phyloP scores from a whole-genome alignment of 2,888 invertebrate genomes.

The Endomychus coccineus region DNA sequence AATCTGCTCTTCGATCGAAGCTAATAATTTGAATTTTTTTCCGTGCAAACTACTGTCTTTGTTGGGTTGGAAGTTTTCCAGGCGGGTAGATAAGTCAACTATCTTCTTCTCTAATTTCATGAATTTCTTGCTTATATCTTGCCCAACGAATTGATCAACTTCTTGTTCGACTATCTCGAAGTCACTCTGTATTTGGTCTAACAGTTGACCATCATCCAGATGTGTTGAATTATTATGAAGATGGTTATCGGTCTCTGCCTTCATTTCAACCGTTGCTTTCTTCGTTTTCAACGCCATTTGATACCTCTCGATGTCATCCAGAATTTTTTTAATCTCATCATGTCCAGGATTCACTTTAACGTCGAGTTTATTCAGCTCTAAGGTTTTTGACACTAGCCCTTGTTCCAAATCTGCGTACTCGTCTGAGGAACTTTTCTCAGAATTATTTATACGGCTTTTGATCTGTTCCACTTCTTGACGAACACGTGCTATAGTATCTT shows the following conservation, averaged over 20 bases:
- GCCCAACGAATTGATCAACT: no score
- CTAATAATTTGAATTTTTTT: not conserved
- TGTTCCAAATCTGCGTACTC: slow-evolving; percentile 6
- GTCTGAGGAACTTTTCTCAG: slow-evolving; percentile 13
- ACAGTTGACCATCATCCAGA: no score
- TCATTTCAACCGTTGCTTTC: slow-evolving; percentile 11
- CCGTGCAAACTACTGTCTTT: not conserved
- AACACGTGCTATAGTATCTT: slow-evolving; percentile 14
- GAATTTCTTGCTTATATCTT: no score
- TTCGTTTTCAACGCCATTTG: slow-evolving; percentile 20
- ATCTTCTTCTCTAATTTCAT: no score
- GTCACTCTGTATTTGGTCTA: no score
- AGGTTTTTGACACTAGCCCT: slow-evolving; percentile 6
- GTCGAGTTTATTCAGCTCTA: slow-evolving; percentile 11
- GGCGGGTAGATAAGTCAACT: no score
- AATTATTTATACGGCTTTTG: slow-evolving; percentile 14
- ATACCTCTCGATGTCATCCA: slow-evolving; percentile 18
- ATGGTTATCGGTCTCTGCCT: no score
- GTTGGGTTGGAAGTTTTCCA: no score
- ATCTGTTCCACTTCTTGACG: slow-evolving; percentile 16
- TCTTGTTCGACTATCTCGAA: no score
- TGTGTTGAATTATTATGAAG: no score
- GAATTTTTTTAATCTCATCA: slow-evolving; percentile 4
- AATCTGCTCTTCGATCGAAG: slow-evolving; percentile 4
- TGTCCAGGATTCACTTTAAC: slow-evolving; percentile 8